Evolutionary conservation across 1,140 invertebrate species (phyloP), one percentile per base, ranked within the genome.

Genomic region (Drosophila pallidifrons): DNA sequence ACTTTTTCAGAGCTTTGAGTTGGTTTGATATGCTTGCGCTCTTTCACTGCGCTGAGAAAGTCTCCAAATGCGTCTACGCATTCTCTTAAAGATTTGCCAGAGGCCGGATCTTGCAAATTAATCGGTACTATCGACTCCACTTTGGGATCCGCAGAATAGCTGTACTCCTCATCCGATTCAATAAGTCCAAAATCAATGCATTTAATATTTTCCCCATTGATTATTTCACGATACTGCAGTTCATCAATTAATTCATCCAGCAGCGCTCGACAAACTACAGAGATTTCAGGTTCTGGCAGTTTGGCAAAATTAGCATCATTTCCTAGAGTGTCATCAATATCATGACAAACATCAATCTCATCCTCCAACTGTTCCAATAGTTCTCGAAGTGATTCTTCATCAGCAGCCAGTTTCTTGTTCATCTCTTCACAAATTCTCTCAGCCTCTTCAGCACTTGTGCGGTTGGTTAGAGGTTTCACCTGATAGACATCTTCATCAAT

Each of bases 161-260:
- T 88, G 35, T 67, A 80, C 38, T 91, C 90, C 2, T 91, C 90
- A 59, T 91, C 90, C 1, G 81, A 90, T 51, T 91, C 87, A 35
- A 91, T 78, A 0, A 30, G 25, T 2, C 71, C 86, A 8, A 91
- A 81, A 13, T 91, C 66, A 28, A 75, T 90, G 49, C 54, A 66
- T 8, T 79, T 85, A 0, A 77, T 30, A 8, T 66, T 75, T 2
- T 66, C 38, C 0, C 38, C 5, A 5, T 28, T 47, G 3, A 25
- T 58, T 5, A 35, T 6, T 16, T 58, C 49, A 5, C 68, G 47
- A 35, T 78, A 72, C 10, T 60, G 60, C 13, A 91, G 11, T 1
- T 89, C 70, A 5, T 60, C 60, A 15, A 91, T 75, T 0, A 91
- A 43, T 1, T 82, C 79, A 5, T 88, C 30, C 0, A 82, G 11